These are phyloP conservation scores for Pseudochaenichthys georgianus DNA, from an alignment of 2,797 vertebrate species.

Conservation along the genomic window DNA sequence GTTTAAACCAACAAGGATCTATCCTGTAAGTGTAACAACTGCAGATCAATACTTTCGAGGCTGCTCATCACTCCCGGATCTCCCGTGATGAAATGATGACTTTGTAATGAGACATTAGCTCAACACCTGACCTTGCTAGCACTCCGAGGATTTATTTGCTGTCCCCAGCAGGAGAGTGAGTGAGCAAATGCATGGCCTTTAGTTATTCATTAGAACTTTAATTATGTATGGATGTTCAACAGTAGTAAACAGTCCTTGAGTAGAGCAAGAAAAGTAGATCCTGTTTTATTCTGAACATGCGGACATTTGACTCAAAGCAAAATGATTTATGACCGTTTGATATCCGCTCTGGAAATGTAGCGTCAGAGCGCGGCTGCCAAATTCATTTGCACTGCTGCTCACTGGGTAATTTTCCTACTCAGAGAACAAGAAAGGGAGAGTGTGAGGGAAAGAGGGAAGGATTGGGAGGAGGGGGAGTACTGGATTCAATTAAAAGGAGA, in stretches of 20 bases:
- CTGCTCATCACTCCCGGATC: constrained; percentile 23
- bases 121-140: constrained; percentile 65
- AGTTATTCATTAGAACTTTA: constrained; percentile 73
- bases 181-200: constrained; percentile 43
- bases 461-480: background rate
- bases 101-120: constrained; percentile 63
- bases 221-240: constrained; percentile 67
- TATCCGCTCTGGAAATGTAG: constrained; percentile 51
- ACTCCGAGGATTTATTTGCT: constrained; percentile 62
- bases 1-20: background rate
- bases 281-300: background rate
- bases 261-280: constrained; percentile 22
- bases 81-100: constrained; percentile 46
- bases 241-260: constrained; percentile 58
- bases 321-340: constrained; percentile 45
- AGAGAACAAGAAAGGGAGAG: constrained; percentile 44
- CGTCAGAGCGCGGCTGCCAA: constrained; percentile 44
- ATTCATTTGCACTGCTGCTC: constrained; percentile 43
- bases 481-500: constrained; percentile 70
- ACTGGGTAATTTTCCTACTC: constrained; percentile 50
- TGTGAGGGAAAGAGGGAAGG: background rate
- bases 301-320: constrained; percentile 16
- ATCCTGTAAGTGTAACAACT: background rate
- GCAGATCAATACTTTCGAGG: constrained; percentile 54
- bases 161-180: constrained; percentile 23